Percentiles rank a stretch among this genome's conserved stretches.
Conservation (phyloP, 1,140 invertebrate species). For the Uloborus diversus region DNA sequence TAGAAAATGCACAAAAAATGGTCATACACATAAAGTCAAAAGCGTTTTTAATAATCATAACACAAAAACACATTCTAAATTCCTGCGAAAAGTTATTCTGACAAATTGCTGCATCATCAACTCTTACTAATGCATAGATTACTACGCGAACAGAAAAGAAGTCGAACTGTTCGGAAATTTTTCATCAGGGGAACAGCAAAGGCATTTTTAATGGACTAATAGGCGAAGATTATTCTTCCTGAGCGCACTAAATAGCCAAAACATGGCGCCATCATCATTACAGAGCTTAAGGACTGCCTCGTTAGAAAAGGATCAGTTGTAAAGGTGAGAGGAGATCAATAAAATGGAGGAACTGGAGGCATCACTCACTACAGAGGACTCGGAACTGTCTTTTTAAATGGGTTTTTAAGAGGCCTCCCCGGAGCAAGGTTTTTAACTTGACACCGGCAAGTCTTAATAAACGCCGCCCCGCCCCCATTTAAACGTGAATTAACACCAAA, state of each 20-base stretch:
- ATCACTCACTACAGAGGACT: conserved; percentile 2
- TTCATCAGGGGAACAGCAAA: neutral
- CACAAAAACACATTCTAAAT: neutral
- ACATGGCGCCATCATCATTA: neutral
- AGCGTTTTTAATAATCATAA: neutral
- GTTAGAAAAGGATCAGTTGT: neutral
- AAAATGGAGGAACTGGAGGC: neutral
- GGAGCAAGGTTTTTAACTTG: neutral
- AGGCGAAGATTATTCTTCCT: neutral
- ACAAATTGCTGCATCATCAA: neutral
- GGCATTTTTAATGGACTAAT: conserved; percentile 12
- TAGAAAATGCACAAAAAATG: too few relatives aligned
- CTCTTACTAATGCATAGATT: neutral
- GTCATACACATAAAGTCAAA: neutral
- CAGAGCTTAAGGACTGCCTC: neutral
- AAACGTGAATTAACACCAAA: neutral
- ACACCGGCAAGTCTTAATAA: neutral
- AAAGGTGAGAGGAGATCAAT: neutral
- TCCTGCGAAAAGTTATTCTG: neutral
- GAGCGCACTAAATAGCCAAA: neutral
- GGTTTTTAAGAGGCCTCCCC: neutral
- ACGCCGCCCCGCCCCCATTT: neutral
- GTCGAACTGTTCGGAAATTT: neutral
- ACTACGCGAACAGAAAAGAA: neutral
- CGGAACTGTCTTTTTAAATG: conserved; percentile 4